These are phyloP conservation scores for Dermatemys mawii DNA, from an alignment of 2,113 vertebrate species.

Conservation along the genomic window DNA sequence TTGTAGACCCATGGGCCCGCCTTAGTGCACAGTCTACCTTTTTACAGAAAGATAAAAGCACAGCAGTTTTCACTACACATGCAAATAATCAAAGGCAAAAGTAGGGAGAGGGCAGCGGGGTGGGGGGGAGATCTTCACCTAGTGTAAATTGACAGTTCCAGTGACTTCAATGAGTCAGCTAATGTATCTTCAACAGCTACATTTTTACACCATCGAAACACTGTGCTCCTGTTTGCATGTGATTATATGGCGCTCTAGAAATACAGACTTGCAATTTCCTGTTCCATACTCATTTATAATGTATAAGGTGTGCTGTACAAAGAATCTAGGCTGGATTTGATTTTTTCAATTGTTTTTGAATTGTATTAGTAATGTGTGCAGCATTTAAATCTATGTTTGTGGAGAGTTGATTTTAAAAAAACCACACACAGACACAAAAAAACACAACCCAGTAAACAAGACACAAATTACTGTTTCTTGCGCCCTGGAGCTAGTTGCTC, in stretches of 20 bases:
- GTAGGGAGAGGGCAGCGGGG: no score
- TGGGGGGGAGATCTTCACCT: not conserved
- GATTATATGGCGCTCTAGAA: not conserved
- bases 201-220: not conserved
- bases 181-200: not conserved
- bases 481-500: not conserved
- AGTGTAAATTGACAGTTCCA: not conserved
- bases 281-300: not conserved
- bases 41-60: not conserved
- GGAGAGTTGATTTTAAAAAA: not conserved
- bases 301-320: not conserved
- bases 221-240: not conserved
- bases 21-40: fast-evolving
- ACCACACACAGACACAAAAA: no score
- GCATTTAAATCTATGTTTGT: not conserved
- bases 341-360: not conserved
- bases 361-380: not conserved
- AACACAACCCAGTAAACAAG: no score
- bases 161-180: not conserved
- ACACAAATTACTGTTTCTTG: not conserved
- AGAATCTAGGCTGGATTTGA: not conserved
- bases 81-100: not conserved
- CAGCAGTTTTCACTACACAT: not conserved
- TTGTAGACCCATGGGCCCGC: not conserved
- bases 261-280: not conserved